Conservation (phyloP, 2,113 vertebrate species). For the Dicrurus megarhynchus region DNA sequence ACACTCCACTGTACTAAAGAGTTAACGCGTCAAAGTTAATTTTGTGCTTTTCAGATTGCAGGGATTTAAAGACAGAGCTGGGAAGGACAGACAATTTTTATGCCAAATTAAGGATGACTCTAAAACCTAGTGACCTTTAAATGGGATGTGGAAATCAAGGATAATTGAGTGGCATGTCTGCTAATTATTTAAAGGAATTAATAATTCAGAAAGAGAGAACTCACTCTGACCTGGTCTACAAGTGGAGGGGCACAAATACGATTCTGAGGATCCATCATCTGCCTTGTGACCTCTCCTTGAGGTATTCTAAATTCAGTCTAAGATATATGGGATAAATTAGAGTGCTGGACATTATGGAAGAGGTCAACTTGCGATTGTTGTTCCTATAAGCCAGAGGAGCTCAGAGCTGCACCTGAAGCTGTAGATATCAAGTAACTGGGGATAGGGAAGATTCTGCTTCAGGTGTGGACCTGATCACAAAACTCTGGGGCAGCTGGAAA, state of each 20-base stretch:
- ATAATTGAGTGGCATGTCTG: constrained; percentile 65
- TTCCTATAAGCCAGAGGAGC: background rate
- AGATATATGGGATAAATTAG: background rate
- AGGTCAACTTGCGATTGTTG: background rate
- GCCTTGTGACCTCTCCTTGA: background rate
- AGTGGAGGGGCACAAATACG: background rate
- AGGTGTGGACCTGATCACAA: background rate
- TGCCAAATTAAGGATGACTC: constrained; percentile 58
- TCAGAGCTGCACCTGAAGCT: background rate
- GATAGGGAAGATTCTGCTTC: background rate
- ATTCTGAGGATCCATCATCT: background rate
- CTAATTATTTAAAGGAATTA: constrained; percentile 67
- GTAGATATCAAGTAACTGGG: background rate
- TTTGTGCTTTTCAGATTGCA: background rate
- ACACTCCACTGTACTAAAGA: background rate
- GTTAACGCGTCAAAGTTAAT: constrained; percentile 29
- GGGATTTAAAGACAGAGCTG: background rate
- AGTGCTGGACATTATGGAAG: background rate
- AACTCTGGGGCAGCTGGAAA: background rate
- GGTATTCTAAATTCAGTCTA: background rate
- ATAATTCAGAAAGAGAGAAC: constrained; percentile 37
- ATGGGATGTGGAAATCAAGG: constrained; percentile 59
- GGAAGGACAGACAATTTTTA: constrained; percentile 42
- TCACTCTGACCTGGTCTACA: background rate
- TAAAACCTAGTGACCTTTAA: constrained; percentile 68